Percentiles rank a stretch among this genome's conserved stretches.
Conservation (phyloP, 2,797 vertebrate species). For the Muscicapa comitata region DNA sequence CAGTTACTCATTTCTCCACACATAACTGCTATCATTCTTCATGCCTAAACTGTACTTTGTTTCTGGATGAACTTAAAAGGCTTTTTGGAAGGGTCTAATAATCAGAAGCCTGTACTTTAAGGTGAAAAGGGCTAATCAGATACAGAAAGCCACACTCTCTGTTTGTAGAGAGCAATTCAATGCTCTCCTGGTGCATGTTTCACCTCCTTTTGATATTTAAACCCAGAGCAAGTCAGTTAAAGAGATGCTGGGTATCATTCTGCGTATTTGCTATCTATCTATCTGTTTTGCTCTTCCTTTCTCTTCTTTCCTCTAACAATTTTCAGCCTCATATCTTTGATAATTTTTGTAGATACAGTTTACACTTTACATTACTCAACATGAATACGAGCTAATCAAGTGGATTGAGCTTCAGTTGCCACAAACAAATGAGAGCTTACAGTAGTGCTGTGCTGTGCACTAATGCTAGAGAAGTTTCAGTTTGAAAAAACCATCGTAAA, state of each 20-base stretch:
- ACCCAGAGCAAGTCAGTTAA: not conserved
- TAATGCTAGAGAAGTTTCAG: constrained; percentile 3
- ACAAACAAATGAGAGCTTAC: not conserved
- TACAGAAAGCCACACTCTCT: not conserved
- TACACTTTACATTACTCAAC: not conserved
- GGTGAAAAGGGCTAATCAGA: not conserved
- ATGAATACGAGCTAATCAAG: not conserved
- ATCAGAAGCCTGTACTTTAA: not conserved
- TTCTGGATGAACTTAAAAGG: not conserved
- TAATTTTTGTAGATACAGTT: not conserved
- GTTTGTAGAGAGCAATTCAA: not conserved
- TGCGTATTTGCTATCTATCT: not conserved
- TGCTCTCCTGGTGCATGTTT: not conserved
- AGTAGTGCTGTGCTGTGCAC: not conserved
- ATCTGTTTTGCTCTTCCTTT: not conserved
- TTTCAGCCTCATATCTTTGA: not conserved
- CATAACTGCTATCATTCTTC: not conserved
- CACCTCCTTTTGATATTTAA: not conserved
- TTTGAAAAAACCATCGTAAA: not conserved
- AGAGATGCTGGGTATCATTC: not conserved
- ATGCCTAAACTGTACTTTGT: not conserved
- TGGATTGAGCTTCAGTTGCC: not conserved
- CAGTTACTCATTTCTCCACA: not conserved
- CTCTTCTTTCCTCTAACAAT: not conserved
- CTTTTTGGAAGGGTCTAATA: not conserved